These are phyloP conservation scores for Periophthalmus modestus DNA, from an alignment of 2,113 vertebrate genomes.

Conservation along the genomic window DNA sequence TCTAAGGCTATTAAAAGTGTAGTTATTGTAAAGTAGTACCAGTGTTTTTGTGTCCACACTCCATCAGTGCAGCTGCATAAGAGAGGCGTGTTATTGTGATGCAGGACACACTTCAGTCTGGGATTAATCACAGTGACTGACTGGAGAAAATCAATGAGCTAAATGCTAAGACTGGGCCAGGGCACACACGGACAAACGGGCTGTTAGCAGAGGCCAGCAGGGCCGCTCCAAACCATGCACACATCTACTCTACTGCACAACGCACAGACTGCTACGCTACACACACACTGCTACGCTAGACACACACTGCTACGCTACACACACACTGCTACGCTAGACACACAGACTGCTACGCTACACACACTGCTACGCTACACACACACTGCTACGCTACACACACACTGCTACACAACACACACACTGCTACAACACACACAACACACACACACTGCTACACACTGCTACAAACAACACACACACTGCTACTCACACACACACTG, in stretches of 20 bases:
- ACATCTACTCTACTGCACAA: background rate
- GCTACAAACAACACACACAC: conserved; percentile 2
- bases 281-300: no score
- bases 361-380: no score
- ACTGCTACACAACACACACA: no score
- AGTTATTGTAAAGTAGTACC: no score
- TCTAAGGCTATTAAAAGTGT: no score
- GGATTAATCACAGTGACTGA: conserved; percentile 59
- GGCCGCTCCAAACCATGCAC: conserved; percentile 13
- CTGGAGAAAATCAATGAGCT: conserved; percentile 61
- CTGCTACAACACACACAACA: background rate
- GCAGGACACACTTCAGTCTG: conserved; percentile 27
- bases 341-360: no score
- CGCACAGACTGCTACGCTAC: no score
- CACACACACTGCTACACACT: background rate
- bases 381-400: no score
- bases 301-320: no score
- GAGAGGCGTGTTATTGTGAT: conserved; percentile 30
- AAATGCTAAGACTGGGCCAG: conserved; percentile 51
- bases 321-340: no score
- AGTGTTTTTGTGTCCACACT: conserved; percentile 1
- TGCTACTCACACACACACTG: background rate
- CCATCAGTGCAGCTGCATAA: conserved; percentile 12
- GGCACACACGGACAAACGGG: conserved; percentile 45
- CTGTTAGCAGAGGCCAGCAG: conserved; percentile 47